Conservation (phyloP, 2,888 invertebrate species). For the Nomada fucata region DNA sequence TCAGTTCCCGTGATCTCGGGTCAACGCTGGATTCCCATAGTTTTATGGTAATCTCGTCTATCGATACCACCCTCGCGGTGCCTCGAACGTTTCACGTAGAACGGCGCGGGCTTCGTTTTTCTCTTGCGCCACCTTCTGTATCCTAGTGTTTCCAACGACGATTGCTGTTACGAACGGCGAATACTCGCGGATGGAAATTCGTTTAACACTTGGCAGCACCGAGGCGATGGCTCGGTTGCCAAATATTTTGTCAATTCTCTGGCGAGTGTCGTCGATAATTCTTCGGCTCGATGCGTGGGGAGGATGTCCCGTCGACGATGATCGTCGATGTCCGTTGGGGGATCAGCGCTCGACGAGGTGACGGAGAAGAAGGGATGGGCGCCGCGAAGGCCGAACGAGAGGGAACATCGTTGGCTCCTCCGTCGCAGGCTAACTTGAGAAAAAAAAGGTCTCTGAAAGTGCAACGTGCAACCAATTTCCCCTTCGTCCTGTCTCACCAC, state of each 20-base stretch:
- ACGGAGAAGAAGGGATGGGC: conserved; percentile 55
- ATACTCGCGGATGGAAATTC: no score
- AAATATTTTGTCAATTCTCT: no score
- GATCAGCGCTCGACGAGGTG: neutral
- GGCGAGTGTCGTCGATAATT: no score
- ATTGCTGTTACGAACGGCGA: no score
- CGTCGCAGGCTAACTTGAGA: conserved; percentile 62
- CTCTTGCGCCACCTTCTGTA: neutral
- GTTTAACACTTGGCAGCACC: no score
- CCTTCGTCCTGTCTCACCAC: conserved; percentile 81
- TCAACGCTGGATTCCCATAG: conserved; percentile 52
- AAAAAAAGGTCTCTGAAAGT: conserved; percentile 80
- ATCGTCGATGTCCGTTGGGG: no score
- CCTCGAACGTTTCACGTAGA: neutral
- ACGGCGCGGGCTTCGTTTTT: neutral
- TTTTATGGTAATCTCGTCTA: conserved; percentile 58
- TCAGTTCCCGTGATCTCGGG: conserved; percentile 59
- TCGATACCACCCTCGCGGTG: neutral
- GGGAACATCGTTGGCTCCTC: conserved; percentile 75
- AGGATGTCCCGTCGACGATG: no score
- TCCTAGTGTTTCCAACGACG: neutral
- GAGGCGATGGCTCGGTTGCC: no score
- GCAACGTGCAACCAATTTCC: conserved; percentile 76
- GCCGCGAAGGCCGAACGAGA: conserved; percentile 73
- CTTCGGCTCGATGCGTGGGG: no score